Evolutionary conservation across 2,888 invertebrate species (phyloP).

Genomic region (Aphidius colemani): DNA sequence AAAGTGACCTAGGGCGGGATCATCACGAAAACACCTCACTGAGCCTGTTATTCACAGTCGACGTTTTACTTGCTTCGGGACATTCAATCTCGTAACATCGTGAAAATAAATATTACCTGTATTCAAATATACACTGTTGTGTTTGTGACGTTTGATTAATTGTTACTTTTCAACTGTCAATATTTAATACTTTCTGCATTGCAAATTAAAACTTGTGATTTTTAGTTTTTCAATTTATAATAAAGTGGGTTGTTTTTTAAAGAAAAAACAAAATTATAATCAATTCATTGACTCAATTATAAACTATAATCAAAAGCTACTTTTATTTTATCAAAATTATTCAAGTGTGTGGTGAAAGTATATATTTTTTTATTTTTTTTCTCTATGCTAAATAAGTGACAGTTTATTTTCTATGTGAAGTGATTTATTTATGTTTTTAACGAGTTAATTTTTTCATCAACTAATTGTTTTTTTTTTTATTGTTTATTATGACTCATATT

Average conservation of each 20-base stretch:
- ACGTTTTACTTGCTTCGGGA: conserved; percentile 26
- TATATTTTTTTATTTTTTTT: conserved; percentile 5
- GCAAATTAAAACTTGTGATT: not conserved
- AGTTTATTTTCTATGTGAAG: conserved; percentile 11
- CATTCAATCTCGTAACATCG: conserved; percentile 32
- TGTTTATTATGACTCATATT: not conserved
- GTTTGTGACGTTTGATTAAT: not conserved
- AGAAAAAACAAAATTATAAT: not conserved
- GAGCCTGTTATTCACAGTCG: conserved; percentile 10
- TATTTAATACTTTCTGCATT: not conserved
- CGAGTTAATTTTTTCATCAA: too few relatives aligned
- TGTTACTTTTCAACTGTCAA: not conserved
- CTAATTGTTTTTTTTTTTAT: not conserved
- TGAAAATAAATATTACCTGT: conserved; percentile 18
- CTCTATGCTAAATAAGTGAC: conserved; percentile 11
- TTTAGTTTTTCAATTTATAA: not conserved
- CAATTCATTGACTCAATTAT: conserved; percentile 1
- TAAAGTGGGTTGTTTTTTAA: too few relatives aligned
- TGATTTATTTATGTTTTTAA: not conserved
- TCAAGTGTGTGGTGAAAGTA: too few relatives aligned
- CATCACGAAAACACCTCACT: conserved; percentile 21
- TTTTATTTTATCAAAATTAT: too few relatives aligned
- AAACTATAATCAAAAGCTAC: not conserved
- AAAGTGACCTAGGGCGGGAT: conserved; percentile 24
- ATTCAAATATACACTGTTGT: not conserved